These are phyloP conservation scores for Zapus hudsonius DNA, from an alignment of 2,113 vertebrate species.

Conservation along the genomic window DNA sequence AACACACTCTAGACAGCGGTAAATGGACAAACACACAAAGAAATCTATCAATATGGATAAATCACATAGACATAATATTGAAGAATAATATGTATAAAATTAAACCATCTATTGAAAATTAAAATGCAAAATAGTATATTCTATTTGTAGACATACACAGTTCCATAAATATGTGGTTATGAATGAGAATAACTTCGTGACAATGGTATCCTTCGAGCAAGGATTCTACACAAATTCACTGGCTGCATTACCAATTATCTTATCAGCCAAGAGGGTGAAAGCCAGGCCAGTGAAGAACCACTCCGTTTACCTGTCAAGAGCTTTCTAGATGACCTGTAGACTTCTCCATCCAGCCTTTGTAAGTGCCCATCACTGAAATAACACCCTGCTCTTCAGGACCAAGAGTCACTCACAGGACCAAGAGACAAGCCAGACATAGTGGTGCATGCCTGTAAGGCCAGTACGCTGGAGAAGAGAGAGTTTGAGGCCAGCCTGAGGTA, in stretches of 20 bases:
- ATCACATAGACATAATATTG: neutral
- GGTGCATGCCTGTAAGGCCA: neutral
- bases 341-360: neutral
- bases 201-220: neutral
- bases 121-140: neutral
- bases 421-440: neutral
- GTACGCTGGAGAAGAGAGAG: neutral
- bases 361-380: neutral
- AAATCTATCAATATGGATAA: neutral
- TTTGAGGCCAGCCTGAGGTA: neutral
- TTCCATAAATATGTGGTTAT: neutral
- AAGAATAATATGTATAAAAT: conserved; percentile 18
- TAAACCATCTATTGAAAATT: conserved; percentile 3
- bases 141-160: neutral
- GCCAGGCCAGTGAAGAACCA: conserved; percentile 1
- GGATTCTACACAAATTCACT: neutral
- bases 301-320: neutral
- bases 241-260: neutral
- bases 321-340: neutral
- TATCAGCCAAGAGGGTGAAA: conserved; percentile 19
- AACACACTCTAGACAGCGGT: neutral
- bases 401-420: neutral
- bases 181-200: neutral
- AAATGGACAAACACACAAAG: neutral
- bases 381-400: neutral